Base-by-base conservation (phyloP, 2,888 invertebrate species). In the Catonia carolina region DNA sequence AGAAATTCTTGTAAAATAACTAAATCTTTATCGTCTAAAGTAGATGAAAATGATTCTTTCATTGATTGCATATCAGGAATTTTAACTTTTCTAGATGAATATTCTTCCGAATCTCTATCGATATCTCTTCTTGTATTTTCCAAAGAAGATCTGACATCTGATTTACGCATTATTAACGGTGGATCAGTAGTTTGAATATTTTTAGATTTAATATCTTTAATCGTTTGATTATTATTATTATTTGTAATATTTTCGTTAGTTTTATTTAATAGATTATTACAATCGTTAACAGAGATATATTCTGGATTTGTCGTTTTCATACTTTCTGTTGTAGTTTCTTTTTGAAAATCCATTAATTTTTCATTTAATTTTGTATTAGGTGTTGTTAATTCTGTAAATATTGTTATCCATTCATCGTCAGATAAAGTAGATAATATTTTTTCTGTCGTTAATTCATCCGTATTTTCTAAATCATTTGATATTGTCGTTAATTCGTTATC, bases 21-120 rank as follows among this genome's bases (percentile, higher is more conserved):
- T 1, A 51, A 7, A 51, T 51, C 51, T 18, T 51, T 51, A 15
- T 51, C 51, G 14, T 51, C 51, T 5, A 51, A 20, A 6, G 36
- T 51, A 1, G 37, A 22, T n/a, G 50, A 36, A 36, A 20, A 51
- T 8, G 50, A 36, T 31, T 51, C 50, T 36, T 51, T 51, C 2
- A 35, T 36, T 6, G 51, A 35, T 36, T 51, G 37, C 15, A 37
- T 51, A 23, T 51, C 51, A 20, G 51, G 35, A 35, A 51, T 51
- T 14, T 20, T 37, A 10, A 51, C 51, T 22, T 51, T 51, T 39
- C 51, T 10, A 8, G 51, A 51, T 2, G 39, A 36, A 6, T 23
- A 22, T 12, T 37, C 51, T 22, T 51, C 51, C n/a, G 10, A n/a
- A 37, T 39, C 36, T 51, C 20, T 35, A n/a, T n/a, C 39, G 17